These are phyloP conservation scores for Drosophila melanica DNA, from an alignment of 1,140 invertebrate genomes.

Conservation along the genomic window DNA sequence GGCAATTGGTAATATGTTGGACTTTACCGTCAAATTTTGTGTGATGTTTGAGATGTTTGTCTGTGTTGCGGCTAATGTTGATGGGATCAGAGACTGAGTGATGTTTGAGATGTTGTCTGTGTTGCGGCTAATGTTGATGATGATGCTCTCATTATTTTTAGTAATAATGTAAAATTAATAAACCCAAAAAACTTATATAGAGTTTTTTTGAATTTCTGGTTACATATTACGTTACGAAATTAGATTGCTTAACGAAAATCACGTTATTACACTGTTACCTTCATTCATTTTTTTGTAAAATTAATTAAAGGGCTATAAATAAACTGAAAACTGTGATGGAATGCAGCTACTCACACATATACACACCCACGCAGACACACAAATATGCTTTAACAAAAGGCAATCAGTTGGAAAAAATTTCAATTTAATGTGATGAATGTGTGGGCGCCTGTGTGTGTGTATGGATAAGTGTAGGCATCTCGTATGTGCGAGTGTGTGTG, in stretches of 20 bases:
- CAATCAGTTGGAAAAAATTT: slow-evolving; percentile 37
- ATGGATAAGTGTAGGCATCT: not conserved
- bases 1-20: too few species aligned
- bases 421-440: slow-evolving; percentile 53
- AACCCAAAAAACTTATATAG: too few species aligned
- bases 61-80: too few species aligned
- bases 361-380: not conserved
- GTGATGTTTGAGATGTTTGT: too few species aligned
- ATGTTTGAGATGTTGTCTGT: too few species aligned
- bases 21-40: too few species aligned
- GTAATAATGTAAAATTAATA: too few species aligned
- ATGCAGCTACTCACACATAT: not conserved
- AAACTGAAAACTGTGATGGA: slow-evolving; percentile 29
- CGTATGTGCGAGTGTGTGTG: not conserved
- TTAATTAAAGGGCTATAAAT: slow-evolving; percentile 61
- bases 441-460: not conserved
- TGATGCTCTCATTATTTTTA: too few species aligned
- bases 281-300: slow-evolving; percentile 9
- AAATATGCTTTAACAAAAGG: slow-evolving; percentile 7
- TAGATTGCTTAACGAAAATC: not conserved
- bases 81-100: too few species aligned
- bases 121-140: too few species aligned
- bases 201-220: not conserved
- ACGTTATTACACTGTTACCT: not conserved
- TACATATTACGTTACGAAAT: not conserved